Base-by-base conservation (phyloP, 2,888 invertebrate species). In the Aelia acuminata region DNA sequence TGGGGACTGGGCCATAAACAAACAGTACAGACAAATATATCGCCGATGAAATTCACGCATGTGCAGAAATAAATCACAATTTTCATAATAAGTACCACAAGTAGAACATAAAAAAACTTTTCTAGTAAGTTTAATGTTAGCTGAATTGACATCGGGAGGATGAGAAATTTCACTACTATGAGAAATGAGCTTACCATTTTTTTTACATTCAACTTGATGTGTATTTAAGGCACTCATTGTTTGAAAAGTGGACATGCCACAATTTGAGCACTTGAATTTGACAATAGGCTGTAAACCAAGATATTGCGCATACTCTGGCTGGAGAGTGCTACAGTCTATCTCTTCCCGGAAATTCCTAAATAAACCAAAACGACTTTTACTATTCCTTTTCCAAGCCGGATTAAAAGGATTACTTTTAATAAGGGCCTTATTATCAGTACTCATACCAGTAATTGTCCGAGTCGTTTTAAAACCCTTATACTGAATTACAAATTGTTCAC, bases 51-150 rank as follows among this genome's bases (percentile, higher is more conserved):
- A 94, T 91, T 97, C 96, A 88, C 96, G 94, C 95, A 97, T 97
- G 91, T 97, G 97, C 84, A 96, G 92, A 92, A 97, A 97, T 89
- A 97, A 93, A 92, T 96, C 96, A 96, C 96, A 97, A 91, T 96
- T 96, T 92, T 97, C 96, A 93, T 96, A 97, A 91, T 96, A 96
- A 20, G 96, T 96, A 84, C 95, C 96, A 92, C 97, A 97, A 0
- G 96, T 95, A 22, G 96, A 95, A 92, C 97, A 97, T 87, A 96
- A 93, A 92, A 96, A 97, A 89, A 96, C 96, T 92, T 96, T 96
- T 80, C 96, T 93, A n/a, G 95, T 95, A 84, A 95, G 94, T 91
- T 95, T 94, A 85, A 95, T 95, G 91, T 94, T 94, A 84, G 93
- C 89, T 92, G 48, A 91, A 90, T 88, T 91, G 89, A 47, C 90